Percentiles rank a stretch among this genome's conserved stretches.
phyloP scores from a whole-genome alignment of 2,797 vertebrate species.

The Smutsia temminckii region DNA sequence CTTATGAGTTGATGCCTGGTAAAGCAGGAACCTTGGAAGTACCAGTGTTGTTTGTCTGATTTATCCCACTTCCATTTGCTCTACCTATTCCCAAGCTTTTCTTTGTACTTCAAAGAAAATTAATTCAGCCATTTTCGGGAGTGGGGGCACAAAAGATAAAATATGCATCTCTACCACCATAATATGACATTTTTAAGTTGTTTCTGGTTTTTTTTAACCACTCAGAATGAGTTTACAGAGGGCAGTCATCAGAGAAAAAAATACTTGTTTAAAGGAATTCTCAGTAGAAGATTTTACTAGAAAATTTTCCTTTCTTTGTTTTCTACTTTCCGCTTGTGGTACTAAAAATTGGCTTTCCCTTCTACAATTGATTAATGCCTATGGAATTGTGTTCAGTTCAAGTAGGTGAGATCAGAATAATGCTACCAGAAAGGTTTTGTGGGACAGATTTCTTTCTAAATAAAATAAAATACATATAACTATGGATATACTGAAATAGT shows the following conservation, averaged over 20 bases:
- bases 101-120: slow-evolving; percentile 46
- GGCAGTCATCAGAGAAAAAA: background rate
- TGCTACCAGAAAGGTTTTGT: background rate
- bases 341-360: slow-evolving; percentile 1
- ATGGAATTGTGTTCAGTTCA: background rate
- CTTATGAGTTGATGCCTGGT: background rate
- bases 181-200: background rate
- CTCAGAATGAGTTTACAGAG: background rate
- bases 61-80: background rate
- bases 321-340: background rate
- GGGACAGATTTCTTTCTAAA: slow-evolving; percentile 27
- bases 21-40: background rate
- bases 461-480: background rate
- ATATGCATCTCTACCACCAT: background rate
- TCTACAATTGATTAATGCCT: background rate
- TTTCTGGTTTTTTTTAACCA: background rate
- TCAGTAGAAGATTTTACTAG: background rate
- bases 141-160: background rate
- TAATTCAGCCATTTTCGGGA: background rate
- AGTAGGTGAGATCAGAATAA: background rate
- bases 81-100: background rate
- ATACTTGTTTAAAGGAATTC: background rate
- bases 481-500: background rate
- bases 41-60: background rate
- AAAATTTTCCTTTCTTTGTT: background rate